Evolutionary conservation across 2,888 invertebrate species (phyloP).

Genomic region (Adelognathus sp.): DNA sequence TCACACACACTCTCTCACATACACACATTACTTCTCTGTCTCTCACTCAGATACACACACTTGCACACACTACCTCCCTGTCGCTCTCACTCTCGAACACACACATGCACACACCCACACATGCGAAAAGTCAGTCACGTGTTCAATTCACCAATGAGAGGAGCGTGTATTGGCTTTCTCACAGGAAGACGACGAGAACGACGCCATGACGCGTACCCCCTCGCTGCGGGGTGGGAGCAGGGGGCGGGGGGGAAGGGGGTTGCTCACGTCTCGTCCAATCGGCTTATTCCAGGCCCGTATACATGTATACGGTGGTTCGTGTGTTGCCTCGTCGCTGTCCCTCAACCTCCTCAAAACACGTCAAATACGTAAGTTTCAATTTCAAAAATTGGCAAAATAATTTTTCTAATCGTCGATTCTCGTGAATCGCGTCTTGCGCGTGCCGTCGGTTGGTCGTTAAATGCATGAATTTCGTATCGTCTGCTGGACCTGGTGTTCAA

Average conservation of each 20-base stretch:
- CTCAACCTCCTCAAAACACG: conserved; percentile 62
- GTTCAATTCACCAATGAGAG: conserved; percentile 71
- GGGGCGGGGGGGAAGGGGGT: no score
- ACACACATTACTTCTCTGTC: no score
- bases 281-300: conserved; percentile 74
- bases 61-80: no score
- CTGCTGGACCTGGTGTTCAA: conserved; percentile 77
- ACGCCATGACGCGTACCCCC: conserved; percentile 75
- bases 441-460: conserved; percentile 31
- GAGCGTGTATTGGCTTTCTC: conserved; percentile 36
- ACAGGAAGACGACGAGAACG: no score
- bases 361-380: conserved; percentile 70
- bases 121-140: conserved; percentile 69
- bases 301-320: conserved; percentile 75
- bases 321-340: conserved; percentile 72
- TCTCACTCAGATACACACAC: no score
- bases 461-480: conserved; percentile 73
- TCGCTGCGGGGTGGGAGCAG: no score
- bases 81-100: no score
- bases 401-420: conserved; percentile 41
- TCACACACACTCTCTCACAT: no score
- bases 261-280: conserved; percentile 75
- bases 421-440: conserved; percentile 17
- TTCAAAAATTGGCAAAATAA: conserved; percentile 47
- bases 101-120: no score